Conservation (phyloP, 2,888 invertebrate genomes). For the Thumatha senex region DNA sequence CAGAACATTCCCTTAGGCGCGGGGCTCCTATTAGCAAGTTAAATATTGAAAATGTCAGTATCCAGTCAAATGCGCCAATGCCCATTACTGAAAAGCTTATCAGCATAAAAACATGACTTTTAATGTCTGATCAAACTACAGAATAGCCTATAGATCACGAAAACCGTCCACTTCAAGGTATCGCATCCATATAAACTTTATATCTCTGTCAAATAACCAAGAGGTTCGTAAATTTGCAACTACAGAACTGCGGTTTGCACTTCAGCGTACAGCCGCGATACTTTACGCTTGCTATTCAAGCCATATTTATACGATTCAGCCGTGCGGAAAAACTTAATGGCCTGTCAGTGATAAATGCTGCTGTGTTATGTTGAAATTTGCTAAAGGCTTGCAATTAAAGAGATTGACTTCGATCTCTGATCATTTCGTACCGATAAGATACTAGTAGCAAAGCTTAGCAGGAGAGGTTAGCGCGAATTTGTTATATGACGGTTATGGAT, state of each 20-base stretch:
- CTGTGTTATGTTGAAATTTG: neutral
- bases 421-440: too few species aligned
- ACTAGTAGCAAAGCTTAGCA: too few species aligned
- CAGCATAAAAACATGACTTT: too few species aligned
- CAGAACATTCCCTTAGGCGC: too few species aligned
- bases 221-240: slow-evolving; percentile 37
- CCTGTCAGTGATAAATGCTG: neutral
- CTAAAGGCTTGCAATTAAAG: neutral
- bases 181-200: slow-evolving; percentile 25
- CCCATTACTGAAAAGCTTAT: too few species aligned
- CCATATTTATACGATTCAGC: slow-evolving; percentile 10
- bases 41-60: too few species aligned
- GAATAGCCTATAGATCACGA: neutral
- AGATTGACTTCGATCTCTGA: too few species aligned
- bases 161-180: neutral
- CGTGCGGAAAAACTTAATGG: neutral
- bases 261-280: slow-evolving; percentile 19
- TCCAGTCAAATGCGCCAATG: too few species aligned
- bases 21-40: too few species aligned
- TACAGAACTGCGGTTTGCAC: slow-evolving; percentile 30
- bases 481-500: too few species aligned
- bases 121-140: too few species aligned
- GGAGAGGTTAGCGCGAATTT: too few species aligned
- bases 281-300: slow-evolving; percentile 15
- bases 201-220: slow-evolving; percentile 5